These are phyloP conservation scores for Aleiodes alternator DNA, from an alignment of 2,888 invertebrate species.

Conservation along the genomic window DNA sequence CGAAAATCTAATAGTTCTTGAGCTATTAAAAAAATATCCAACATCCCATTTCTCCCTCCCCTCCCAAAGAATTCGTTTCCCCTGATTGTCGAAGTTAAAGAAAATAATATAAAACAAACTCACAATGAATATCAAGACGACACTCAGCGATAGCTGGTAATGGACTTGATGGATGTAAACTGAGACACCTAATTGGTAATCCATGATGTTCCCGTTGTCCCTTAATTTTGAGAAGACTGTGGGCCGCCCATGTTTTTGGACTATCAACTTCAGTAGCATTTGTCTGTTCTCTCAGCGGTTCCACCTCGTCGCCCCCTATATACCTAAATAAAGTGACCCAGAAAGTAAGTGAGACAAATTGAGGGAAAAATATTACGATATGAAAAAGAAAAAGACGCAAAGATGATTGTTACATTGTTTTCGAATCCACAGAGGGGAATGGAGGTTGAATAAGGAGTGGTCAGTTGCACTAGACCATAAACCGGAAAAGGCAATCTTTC, in stretches of 20 bases:
- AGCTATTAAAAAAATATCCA: not conserved
- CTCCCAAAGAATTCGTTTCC: too few relatives aligned
- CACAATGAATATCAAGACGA: conserved; percentile 90
- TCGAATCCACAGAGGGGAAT: not conserved
- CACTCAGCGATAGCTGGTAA: conserved; percentile 84
- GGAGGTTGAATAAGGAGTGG: conserved; percentile 65
- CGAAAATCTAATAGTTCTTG: not conserved
- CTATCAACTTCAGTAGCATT: conserved; percentile 91
- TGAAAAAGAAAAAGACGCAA: not conserved
- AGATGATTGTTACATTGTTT: conserved; percentile 21
- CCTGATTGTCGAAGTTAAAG: not conserved
- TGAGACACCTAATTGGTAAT: conserved; percentile 86
- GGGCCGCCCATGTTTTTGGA: conserved; percentile 89
- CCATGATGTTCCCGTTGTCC: conserved; percentile 89
- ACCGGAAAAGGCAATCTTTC: conserved; percentile 64
- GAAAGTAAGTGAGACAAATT: not conserved
- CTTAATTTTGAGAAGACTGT: conserved; percentile 89
- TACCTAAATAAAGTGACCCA: conserved; percentile 59
- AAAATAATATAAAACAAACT: not conserved
- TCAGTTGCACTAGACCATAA: conserved; percentile 67
- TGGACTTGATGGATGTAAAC: conserved; percentile 89
- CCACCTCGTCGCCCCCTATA: conserved; percentile 66
- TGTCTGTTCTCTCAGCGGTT: conserved; percentile 78
- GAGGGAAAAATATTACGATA: not conserved
- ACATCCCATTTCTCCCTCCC: too few relatives aligned